Conservation (phyloP, 1,140 invertebrate genomes). For the Sarcophaga bullata region DNA sequence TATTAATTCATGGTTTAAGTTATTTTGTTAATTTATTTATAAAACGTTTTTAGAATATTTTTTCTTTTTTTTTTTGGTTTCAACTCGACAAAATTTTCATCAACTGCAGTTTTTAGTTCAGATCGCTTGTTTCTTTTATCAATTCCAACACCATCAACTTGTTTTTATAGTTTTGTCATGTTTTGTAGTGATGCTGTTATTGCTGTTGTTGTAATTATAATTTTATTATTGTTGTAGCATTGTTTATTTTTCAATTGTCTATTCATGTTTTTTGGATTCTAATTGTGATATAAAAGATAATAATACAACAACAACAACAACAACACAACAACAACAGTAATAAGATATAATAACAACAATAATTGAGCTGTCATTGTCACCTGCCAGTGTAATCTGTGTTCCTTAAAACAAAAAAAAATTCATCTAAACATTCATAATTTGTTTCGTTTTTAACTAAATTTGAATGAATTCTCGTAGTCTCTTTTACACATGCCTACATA, state of each 20-base stretch:
- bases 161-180: conserved; percentile 6
- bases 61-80: too few relatives aligned
- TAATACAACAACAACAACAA: background rate
- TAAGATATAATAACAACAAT: conserved; percentile 16
- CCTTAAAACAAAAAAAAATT: background rate
- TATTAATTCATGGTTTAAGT: too few relatives aligned
- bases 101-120: background rate
- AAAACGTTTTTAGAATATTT: too few relatives aligned
- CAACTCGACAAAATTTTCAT: background rate
- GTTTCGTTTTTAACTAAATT: background rate
- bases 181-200: background rate
- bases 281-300: conserved; percentile 25
- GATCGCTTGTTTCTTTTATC: conserved; percentile 5
- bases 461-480: background rate
- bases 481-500: background rate
- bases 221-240: background rate
- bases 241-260: conserved; percentile 4
- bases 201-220: background rate
- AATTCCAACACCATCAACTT: conserved; percentile 15
- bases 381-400: conserved; percentile 29
- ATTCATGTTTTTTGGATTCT: background rate
- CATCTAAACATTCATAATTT: background rate
- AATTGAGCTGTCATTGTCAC: conserved; percentile 40
- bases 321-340: background rate
- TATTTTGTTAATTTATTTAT: too few relatives aligned